These are phyloP conservation scores for Paratrypauchen microcephalus DNA, from an alignment of 2,797 vertebrate genomes.

Conservation along the genomic window DNA sequence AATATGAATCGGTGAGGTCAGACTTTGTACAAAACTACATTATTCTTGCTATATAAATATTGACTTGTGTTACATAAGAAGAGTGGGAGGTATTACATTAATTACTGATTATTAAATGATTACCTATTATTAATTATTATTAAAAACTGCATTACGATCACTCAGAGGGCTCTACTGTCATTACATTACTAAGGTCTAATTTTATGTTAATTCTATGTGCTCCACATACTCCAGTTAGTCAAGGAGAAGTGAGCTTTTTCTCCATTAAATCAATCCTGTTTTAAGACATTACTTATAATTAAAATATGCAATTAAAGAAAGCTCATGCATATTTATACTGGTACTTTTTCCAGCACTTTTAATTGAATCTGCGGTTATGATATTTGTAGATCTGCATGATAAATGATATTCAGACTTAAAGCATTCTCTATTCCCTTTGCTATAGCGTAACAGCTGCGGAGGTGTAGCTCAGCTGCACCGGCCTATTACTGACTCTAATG, in stretches of 20 bases:
- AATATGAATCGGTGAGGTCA: not conserved
- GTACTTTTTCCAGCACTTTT: not conserved
- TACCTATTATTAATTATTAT: too few relatives aligned
- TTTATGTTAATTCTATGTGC: constrained; percentile 9
- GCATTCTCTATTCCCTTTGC: constrained; percentile 3
- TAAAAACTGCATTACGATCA: not conserved
- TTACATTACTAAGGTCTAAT: constrained; percentile 4
- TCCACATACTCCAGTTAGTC: constrained; percentile 4
- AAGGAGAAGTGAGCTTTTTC: not conserved
- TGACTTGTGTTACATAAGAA: not conserved
- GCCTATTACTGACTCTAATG: constrained; percentile 10
- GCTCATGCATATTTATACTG: not conserved
- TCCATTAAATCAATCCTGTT: constrained; percentile 2
- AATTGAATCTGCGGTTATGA: not conserved
- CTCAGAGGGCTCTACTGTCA: constrained; percentile 7
- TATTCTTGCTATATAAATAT: constrained; percentile 12
- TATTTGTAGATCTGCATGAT: constrained; percentile 1
- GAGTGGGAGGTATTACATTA: not conserved
- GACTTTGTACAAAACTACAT: not conserved
- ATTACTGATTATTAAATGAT: too few relatives aligned
- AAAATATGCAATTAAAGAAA: constrained; percentile 2
- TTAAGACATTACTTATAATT: constrained; percentile 2
- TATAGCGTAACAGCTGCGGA: constrained; percentile 1
- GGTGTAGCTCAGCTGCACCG: constrained; percentile 7
- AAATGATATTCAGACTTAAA: constrained; percentile 7